Evolutionary conservation across 2,888 invertebrate genomes (phyloP).

Genomic region (Noctuana brunneofusca): DNA sequence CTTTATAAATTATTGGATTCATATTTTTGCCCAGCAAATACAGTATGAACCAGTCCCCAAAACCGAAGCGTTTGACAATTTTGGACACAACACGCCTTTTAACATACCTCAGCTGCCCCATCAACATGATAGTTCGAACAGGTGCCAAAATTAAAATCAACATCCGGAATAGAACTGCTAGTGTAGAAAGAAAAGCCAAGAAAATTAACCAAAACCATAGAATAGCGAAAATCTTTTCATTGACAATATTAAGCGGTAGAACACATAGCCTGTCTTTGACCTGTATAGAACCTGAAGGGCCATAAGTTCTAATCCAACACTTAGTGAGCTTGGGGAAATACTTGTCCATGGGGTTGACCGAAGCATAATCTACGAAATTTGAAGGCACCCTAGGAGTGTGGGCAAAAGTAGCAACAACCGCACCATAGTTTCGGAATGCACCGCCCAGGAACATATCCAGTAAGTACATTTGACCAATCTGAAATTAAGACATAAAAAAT

Average conservation of each 20-base stretch:
- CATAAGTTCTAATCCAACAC: slow-evolving; percentile 83
- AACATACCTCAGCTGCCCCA: slow-evolving; percentile 83
- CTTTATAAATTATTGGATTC: slow-evolving; percentile 86
- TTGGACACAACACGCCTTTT: slow-evolving; percentile 77
- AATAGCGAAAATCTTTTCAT: slow-evolving; percentile 90
- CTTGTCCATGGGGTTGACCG: slow-evolving; percentile 86
- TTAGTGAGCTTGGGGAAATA: slow-evolving; percentile 88
- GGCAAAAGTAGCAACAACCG: slow-evolving; percentile 74
- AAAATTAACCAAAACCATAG: slow-evolving; percentile 89
- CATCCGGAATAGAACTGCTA: slow-evolving; percentile 86
- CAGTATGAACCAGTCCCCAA: slow-evolving; percentile 91
- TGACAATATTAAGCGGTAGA: slow-evolving; percentile 89
- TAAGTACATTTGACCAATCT: slow-evolving; percentile 87
- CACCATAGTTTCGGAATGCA: slow-evolving; percentile 84
- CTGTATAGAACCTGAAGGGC: slow-evolving; percentile 83
- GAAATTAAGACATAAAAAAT: slow-evolving; percentile 35
- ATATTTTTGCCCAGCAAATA: slow-evolving; percentile 90
- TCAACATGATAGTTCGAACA: slow-evolving; percentile 83
- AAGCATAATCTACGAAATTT: slow-evolving; percentile 56
- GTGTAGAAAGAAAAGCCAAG: slow-evolving; percentile 83
- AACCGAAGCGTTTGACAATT: slow-evolving; percentile 80
- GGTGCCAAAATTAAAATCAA: slow-evolving; percentile 80
- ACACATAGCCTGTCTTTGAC: slow-evolving; percentile 86
- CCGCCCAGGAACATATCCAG: slow-evolving; percentile 86
- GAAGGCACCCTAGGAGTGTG: slow-evolving; percentile 59